Evolutionary conservation across 2,888 invertebrate species (phyloP).

Genomic region (Sinelater perroti): DNA sequence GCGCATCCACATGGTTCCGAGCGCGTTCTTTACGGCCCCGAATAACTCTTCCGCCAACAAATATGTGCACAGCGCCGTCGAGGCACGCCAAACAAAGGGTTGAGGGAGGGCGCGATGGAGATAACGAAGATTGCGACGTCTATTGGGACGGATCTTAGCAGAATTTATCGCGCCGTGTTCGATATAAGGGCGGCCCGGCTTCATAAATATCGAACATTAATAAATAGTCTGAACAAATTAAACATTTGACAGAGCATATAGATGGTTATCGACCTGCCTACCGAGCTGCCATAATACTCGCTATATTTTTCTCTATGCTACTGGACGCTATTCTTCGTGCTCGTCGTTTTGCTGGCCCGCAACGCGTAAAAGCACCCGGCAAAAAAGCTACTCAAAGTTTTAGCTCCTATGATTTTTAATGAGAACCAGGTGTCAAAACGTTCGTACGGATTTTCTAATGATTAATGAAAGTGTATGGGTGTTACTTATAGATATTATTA

Average conservation of each 20-base stretch:
- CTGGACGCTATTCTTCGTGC: conserved; percentile 31
- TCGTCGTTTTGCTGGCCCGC: conserved; percentile 17
- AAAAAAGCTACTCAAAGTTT: conserved; percentile 3
- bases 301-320: conserved; percentile 46
- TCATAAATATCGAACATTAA: conserved; percentile 56
- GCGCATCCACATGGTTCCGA: conserved; percentile 3
- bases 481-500: conserved; percentile 17
- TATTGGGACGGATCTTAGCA: conserved; percentile 44
- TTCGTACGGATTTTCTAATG: conserved; percentile 16
- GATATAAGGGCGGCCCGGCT: conserved; percentile 49
- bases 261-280: conserved; percentile 54
- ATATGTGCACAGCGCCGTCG: conserved; percentile 8
- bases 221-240: conserved; percentile 58
- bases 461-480: conserved; percentile 24
- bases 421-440: conserved; percentile 24
- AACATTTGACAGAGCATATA: conserved; percentile 56
- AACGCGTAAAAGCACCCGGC: conserved; percentile 12
- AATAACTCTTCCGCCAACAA: conserved; percentile 26
- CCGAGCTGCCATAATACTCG: conserved; percentile 50
- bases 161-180: conserved; percentile 49
- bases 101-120: conserved; percentile 31
- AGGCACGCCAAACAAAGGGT: conserved; percentile 17
- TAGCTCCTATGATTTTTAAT: conserved; percentile 22
- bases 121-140: conserved; percentile 42
- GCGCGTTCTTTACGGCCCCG: conserved; percentile 36